Evolutionary conservation across 2,888 invertebrate genomes (phyloP).

Genomic region (Scaptomyza polygonia): DNA sequence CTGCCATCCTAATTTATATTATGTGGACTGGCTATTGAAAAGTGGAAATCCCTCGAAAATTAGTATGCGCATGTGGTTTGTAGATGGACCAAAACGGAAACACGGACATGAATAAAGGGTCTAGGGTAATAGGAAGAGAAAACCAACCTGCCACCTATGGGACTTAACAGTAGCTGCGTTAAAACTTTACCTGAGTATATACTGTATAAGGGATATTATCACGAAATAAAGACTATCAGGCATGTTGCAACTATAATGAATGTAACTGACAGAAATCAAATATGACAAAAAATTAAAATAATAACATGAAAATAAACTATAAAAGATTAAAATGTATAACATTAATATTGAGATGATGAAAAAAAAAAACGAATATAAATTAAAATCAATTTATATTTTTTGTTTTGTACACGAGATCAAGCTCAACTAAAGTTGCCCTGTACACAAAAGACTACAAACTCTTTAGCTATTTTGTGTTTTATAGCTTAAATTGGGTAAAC

Average conservation of each 20-base stretch:
- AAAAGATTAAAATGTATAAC: neutral
- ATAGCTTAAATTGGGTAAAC: no score
- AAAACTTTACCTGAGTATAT: no score
- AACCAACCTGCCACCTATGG: conserved; percentile 2
- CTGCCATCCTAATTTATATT: conserved; percentile 40
- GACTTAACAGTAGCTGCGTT: neutral
- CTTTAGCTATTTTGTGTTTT: no score
- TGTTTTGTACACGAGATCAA: neutral
- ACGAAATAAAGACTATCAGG: neutral
- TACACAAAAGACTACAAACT: no score
- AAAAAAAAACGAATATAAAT: neutral
- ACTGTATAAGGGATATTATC: neutral
- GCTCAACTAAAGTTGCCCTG: neutral
- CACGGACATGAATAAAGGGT: neutral
- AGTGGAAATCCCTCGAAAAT: neutral
- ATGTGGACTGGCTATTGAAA: conserved; percentile 5
- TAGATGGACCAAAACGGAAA: neutral
- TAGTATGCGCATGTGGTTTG: conserved; percentile 15
- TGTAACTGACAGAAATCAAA: neutral
- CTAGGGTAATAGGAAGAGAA: neutral
- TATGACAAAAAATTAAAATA: neutral
- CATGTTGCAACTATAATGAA: neutral
- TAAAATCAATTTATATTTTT: neutral
- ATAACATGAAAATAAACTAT: neutral
- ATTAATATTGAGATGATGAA: neutral